Base-by-base conservation (phyloP, 2,888 invertebrate genomes). In the Empis stercorea region DNA sequence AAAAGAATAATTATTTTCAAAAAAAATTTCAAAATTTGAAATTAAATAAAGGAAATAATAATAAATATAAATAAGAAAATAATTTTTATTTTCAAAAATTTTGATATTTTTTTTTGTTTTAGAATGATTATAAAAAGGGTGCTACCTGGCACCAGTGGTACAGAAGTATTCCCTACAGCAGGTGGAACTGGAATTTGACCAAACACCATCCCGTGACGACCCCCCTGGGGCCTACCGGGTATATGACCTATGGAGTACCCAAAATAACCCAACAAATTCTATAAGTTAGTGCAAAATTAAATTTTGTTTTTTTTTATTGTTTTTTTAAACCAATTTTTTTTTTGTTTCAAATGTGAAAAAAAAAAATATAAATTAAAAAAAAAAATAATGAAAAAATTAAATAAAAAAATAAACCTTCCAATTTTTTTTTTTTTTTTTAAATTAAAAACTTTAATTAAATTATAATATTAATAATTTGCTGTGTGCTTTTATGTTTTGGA, bases 141-240 rank as follows among this genome's bases (percentile, higher is more conserved):
- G 54, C 59, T 72, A 73, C 73, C 73, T 72, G 72, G 72, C 64
- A 72, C 69, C 66, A 71, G 67, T 64, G 71, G 71, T 65, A 69
- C 66, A 61, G 70, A 64, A 62, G 66, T 61, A 61, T 65, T 67
- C 64, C 69, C 68, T 65, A 65, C 64, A 59, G 64, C 66, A 61
- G 66, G 61, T 65, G 66, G 73, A 67, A 64, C 72, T 71, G 71
- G 72, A 62, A 70, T 66, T 69, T 70, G 70, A 65, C 71, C 76
- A 72, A 76, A 76, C 64, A 77, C 76, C 76, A 77, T 77, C 68
- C 76, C 76, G 70, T 77, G 76, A 65, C 76, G 75, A 71, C 76
- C 76, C 62, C 76, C 76, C 69, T 74, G 72, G 70, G 76, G 76
- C 71, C 76, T 75, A 70, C 76, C 77, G 66, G 76, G 76, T 72